Conservation (phyloP, 2,888 invertebrate species). For the Protodeltote pygarga region DNA sequence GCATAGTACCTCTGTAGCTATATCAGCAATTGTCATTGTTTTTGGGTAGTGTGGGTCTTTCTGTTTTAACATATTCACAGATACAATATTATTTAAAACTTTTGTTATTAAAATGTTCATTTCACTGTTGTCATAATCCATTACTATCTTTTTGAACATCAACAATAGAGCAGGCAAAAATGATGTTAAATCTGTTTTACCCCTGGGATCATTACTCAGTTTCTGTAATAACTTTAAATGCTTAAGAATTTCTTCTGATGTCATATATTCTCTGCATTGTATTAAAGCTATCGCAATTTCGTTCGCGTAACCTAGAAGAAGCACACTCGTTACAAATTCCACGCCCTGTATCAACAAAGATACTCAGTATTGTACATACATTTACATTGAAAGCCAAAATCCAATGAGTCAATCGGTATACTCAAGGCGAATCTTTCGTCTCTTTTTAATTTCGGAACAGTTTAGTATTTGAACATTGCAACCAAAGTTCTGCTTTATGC, state of each 20-base stretch:
- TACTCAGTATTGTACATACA: slow-evolving; percentile 42
- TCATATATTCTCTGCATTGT: slow-evolving; percentile 69
- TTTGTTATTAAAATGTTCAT: slow-evolving; percentile 72
- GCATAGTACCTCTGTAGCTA: slow-evolving; percentile 67
- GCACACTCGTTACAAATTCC: slow-evolving; percentile 27
- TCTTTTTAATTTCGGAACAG: slow-evolving; percentile 27
- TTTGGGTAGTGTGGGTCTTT: slow-evolving; percentile 40
- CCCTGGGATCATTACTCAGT: slow-evolving; percentile 57
- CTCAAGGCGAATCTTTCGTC: slow-evolving; percentile 56
- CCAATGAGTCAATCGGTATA: slow-evolving; percentile 53
- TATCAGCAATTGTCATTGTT: slow-evolving; percentile 53
- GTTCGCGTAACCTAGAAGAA: slow-evolving; percentile 66
- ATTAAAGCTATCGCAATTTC: slow-evolving; percentile 63
- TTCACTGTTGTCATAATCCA: slow-evolving; percentile 73
- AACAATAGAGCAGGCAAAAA: slow-evolving; percentile 60
- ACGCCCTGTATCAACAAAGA: slow-evolving; percentile 7
- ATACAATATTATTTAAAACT: slow-evolving; percentile 69
- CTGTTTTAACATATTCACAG: slow-evolving; percentile 53
- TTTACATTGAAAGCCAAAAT: slow-evolving; percentile 33
- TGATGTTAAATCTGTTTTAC: slow-evolving; percentile 59
- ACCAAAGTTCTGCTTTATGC: slow-evolving; percentile 15
- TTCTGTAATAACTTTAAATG: slow-evolving; percentile 69
- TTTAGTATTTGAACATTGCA: slow-evolving; percentile 10
- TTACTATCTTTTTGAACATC: slow-evolving; percentile 66
- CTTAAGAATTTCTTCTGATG: slow-evolving; percentile 66